Evolutionary conservation across 2,113 vertebrate species (phyloP).

Genomic region (Centropristis striata): DNA sequence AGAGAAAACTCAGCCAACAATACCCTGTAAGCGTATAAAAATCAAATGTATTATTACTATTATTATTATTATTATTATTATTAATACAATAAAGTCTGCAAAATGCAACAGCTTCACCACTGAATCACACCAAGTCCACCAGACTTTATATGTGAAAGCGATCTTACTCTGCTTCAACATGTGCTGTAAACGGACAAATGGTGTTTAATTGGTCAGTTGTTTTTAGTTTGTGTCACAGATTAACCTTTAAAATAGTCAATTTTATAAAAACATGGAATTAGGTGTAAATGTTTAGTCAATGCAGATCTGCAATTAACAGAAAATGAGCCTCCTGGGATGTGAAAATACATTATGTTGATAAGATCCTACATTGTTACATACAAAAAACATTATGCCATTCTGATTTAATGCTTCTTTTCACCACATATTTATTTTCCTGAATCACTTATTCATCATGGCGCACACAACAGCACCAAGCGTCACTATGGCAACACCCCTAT

Average conservation of each 20-base stretch:
- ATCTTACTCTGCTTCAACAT: neutral
- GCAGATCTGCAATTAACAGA: neutral
- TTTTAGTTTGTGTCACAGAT: neutral
- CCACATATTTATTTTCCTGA: neutral
- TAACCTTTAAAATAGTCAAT: neutral
- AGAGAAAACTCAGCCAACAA: too few species aligned
- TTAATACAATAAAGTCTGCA: too few species aligned
- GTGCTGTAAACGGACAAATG: neutral
- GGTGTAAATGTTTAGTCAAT: neutral
- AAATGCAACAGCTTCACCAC: too few species aligned
- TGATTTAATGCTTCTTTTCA: neutral
- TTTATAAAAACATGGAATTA: neutral
- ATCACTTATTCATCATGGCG: slow-evolving; percentile 3
- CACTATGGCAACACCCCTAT: slow-evolving; percentile 79
- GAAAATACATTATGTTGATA: neutral
- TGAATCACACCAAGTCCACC: too few species aligned
- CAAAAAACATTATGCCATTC: neutral
- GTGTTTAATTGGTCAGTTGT: neutral
- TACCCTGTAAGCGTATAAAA: too few species aligned
- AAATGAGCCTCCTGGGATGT: neutral
- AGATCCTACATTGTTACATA: neutral
- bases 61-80: too few species aligned
- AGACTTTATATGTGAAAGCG: too few species aligned
- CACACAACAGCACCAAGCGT: slow-evolving; percentile 53
- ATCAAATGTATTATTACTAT: too few species aligned